These are phyloP conservation scores for Eulemur mongoz DNA, from an alignment of 2,797 vertebrate species.

Conservation along the genomic window DNA sequence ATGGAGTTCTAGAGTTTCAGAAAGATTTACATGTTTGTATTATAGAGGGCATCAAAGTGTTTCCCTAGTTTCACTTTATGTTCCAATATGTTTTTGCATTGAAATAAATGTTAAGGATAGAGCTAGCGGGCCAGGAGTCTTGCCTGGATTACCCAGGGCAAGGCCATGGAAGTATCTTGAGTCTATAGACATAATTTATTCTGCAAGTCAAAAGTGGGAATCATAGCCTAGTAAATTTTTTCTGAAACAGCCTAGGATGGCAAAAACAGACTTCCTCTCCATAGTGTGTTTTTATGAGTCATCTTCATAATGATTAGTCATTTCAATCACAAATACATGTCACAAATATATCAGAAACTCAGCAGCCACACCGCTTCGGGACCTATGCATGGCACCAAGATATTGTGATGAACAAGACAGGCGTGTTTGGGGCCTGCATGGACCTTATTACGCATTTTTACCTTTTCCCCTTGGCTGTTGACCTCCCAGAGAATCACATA, in stretches of 20 bases:
- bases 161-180: neutral
- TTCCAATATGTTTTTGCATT: neutral
- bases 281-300: neutral
- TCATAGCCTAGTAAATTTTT: neutral
- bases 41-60: neutral
- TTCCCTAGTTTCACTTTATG: neutral
- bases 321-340: neutral
- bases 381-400: neutral
- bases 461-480: neutral
- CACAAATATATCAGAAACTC: neutral
- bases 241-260: neutral
- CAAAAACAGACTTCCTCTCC: neutral
- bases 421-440: neutral
- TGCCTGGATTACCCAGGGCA: rapidly evolving
- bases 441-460: neutral
- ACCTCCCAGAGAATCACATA: neutral
- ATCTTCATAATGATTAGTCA: neutral
- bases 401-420: neutral
- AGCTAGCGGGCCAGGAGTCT: neutral
- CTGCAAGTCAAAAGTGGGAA: neutral
- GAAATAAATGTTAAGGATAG: neutral
- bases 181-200: neutral
- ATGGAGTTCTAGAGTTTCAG: neutral
- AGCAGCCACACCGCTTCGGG: neutral
- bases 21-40: neutral